Evolutionary conservation across 2,888 invertebrate species (phyloP), one percentile per base, ranked within the genome.

Genomic region (Rhimphoctona megacephalus): DNA sequence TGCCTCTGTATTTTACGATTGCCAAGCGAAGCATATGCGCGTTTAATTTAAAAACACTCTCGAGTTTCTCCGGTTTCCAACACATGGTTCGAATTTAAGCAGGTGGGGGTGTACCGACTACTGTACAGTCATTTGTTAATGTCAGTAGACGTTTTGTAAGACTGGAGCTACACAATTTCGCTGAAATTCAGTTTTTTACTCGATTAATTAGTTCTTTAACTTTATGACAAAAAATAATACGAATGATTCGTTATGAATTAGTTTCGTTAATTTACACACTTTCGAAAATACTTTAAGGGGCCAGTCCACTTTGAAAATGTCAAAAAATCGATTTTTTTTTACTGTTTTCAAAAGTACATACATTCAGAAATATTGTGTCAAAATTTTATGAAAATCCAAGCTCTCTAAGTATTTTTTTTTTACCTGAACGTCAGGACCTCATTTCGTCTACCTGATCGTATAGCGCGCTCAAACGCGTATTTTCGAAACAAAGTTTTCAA

Each of bases 31-130:
- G 66, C 73, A 54, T 66, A 81, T 22, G 19, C 54, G 74, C 67
- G 67, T 82, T 67, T 57, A 67, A 82, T 67, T 76, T 57, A 17
- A 82, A 67, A 69, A 69, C 46, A 30, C 70, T 8, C 72, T 49
- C 52, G 67, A 14, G 52, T 67, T 36, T 46, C 72, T 72, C 57
- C 33, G 49, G 49, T 66, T 36, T 54, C 54, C 54, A 64, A 33
- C 78, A 69, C 67, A 67, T 79, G 52, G 46, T 64, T 43, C 33
- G 46, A n/a, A 49, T 46, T 43, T 30, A 25, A 52, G 33, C 54
- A 39, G 54, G 52, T 64, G 36, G 54, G 69, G 54, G 66, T 43
- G 46, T 19, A 30, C 22, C 30, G 33, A n/a, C 33, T 52, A 43
- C 36, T 46, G 2, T 57, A 57, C 39, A 49, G 77, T 49, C 46